Evolutionary conservation across 2,888 invertebrate genomes (phyloP).

Genomic region (Sinohyriopsis cumingii): DNA sequence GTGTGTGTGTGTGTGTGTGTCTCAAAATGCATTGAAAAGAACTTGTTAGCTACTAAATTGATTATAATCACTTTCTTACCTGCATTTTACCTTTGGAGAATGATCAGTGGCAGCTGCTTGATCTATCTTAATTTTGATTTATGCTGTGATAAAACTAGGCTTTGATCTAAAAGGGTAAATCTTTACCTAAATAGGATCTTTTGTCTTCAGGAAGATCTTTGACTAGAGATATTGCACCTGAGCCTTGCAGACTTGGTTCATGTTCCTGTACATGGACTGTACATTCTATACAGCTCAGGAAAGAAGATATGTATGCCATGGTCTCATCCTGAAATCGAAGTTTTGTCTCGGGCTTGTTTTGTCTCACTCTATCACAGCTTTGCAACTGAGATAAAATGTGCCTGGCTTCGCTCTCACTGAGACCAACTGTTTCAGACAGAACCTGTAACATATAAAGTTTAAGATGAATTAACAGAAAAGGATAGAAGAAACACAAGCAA

Average conservation of each 20-base stretch:
- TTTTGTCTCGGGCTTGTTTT: constrained; percentile 17
- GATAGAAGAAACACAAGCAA: too few relatives aligned
- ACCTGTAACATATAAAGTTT: constrained; percentile 26
- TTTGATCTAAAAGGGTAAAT: too few relatives aligned
- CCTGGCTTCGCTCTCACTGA: constrained; percentile 46
- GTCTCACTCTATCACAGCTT: constrained; percentile 16
- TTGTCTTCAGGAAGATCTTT: constrained; percentile 55
- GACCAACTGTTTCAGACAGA: constrained; percentile 33
- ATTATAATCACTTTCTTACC: too few relatives aligned
- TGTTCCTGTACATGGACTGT: constrained; percentile 40
- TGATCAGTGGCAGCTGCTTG: too few relatives aligned
- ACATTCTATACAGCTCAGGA: constrained; percentile 64
- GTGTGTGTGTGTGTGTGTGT: too few relatives aligned
- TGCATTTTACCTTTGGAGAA: too few relatives aligned
- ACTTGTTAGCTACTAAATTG: too few relatives aligned
- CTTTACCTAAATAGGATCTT: constrained; percentile 52
- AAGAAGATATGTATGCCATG: constrained; percentile 50
- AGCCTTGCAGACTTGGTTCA: constrained; percentile 24
- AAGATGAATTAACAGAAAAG: not conserved
- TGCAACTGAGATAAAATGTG: constrained; percentile 44
- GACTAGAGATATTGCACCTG: constrained; percentile 37
- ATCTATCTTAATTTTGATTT: too few relatives aligned
- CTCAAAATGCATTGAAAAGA: too few relatives aligned
- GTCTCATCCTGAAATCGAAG: constrained; percentile 46
- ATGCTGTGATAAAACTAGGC: too few relatives aligned